Base-by-base conservation (phyloP, 1,140 invertebrate genomes). In the Planococcus citri region DNA sequence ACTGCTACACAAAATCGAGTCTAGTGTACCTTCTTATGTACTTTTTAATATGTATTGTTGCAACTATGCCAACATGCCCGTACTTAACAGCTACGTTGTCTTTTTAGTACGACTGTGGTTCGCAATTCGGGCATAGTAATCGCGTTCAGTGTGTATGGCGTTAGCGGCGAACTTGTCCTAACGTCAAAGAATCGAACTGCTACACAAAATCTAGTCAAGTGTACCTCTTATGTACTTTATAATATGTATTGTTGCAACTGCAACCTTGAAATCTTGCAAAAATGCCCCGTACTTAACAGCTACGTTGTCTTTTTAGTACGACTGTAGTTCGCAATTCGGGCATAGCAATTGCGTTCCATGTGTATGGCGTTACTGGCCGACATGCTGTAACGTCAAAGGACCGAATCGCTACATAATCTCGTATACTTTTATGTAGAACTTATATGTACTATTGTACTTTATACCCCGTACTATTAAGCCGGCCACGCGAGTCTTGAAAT, bases 381-480 rank as follows among this genome's bases (percentile, higher is more conserved):
- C 41, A 17, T 51, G 41, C 6, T n/a, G 17, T 51, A 51, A 51
- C n/a, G 41, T 20, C 29, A 33, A 33, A 33, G 29, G 29, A 33
- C 3, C 29, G 29, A 6, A 33, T 33, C 29, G 29, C 29, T 33
- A 33, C 29, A 33, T 33, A n/a, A n/a, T n/a, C n/a, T n/a, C n/a
- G n/a, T n/a, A n/a, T n/a, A n/a, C n/a, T n/a, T 41, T 10, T n/a
- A 41, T n/a, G n/a, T n/a, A n/a, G n/a, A n/a, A n/a, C n/a, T n/a
- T n/a, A n/a, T 60, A 60, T 8, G 57, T 60, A 60, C 4, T 60
- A 22, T 22, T 22, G 8, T 60, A 60, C 6, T 60, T n/a, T 60
- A 9, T 60, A 60, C 21, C 60, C 60, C 60, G 60, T 64, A 25
- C 25, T 64, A 64, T 64, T 64, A 64, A 64, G 60, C 60, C 60